Base-by-base conservation (phyloP, 2,888 invertebrate genomes). In the Drosophila nr. perissopoda region DNA sequence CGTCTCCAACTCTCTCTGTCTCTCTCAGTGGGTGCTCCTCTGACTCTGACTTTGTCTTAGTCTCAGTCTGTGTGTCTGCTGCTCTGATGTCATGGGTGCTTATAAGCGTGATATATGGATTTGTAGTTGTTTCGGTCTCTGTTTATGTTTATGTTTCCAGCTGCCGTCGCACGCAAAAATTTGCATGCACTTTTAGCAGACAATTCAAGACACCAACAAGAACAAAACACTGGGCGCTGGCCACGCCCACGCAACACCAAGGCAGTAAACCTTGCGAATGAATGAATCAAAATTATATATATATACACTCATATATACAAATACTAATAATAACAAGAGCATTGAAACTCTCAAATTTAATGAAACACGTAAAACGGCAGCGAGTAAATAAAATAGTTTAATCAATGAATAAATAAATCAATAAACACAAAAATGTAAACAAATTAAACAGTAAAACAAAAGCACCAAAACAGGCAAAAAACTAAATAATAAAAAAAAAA, bases 341-440 rank as follows among this genome's bases (percentile, higher is more conserved):
- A 64, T 64, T 67, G 63, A 65, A 60, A 64, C 25, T 36, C 63
- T 66, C 53, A 56, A 59, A 59, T 62, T 61, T 65, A 56, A 63
- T 54, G 34, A 69, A 69, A 65, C 59, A 63, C 60, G 75, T 65
- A 49, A 67, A 75, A 63, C 76, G 58, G 65, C 73, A 67, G 77
- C 76, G 63, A 79, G 73, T 85, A 74, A 82, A 89, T 84, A 72
- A 76, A 79, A 89, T 76, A 79, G 88, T 89, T 82, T 74, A 67
- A 67, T 73, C 79, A 75, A 82, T 89, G 73, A 76, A 85, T 75
- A 87, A 89, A 89, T 85, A 89, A 87, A 85, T 89, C 88, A 82
- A 81, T 83, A 81, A 80, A 74, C 49, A 40, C 57, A 21, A 60
- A 73, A 78, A 82, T 69, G 83, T 85, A 87, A 85, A 82, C 80